Base-by-base conservation (phyloP, 2,888 invertebrate genomes). In the Altica lythri region DNA sequence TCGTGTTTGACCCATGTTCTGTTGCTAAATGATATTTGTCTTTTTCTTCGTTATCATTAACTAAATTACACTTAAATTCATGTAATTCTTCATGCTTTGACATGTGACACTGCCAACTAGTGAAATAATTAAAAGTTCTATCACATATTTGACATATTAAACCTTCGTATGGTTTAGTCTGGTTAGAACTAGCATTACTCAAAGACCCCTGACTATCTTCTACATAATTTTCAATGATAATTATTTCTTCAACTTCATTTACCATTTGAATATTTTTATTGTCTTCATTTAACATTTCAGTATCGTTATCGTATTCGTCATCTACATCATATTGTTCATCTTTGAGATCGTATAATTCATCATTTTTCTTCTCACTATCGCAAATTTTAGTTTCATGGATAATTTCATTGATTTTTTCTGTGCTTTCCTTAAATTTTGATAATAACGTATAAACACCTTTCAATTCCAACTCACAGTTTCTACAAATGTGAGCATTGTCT, bases 21-120 rank as follows among this genome's bases (percentile, higher is more conserved):
- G n/a, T 49, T 38, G 38, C 25, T 16, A 45, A 10, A 38, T 54
- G 54, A 13, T 34, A 22, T 22, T 54, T 27, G 2, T 40, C 19
- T 16, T 34, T 18, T n/a, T 16, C 13, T 49, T 54, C 34, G 17
- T 54, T 35, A 1, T 49, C 25, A 30, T 44, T 32, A 19, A 38
- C 35, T 44, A 48, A 54, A 19, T 54, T 35, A 16, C 48, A 53
- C 35, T 53, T 46, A 42, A 27, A 40, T 29, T 42, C 10, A 12
- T 45, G 47, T 10, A 35, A 19, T 29, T 44, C 38, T 25, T 35
- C 9, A 16, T 54, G 54, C 17, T 25, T 34, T 14, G 19, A 44
- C 43, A 54, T 48, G 25, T 54, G 54, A 22, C 45, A 54, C 19
- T 49, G 48, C 44, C 35, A 54, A 49, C 48, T 54, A 8, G 30